Evolutionary conservation across 2,113 vertebrate species (phyloP).

Genomic region (Colinus virginianus): DNA sequence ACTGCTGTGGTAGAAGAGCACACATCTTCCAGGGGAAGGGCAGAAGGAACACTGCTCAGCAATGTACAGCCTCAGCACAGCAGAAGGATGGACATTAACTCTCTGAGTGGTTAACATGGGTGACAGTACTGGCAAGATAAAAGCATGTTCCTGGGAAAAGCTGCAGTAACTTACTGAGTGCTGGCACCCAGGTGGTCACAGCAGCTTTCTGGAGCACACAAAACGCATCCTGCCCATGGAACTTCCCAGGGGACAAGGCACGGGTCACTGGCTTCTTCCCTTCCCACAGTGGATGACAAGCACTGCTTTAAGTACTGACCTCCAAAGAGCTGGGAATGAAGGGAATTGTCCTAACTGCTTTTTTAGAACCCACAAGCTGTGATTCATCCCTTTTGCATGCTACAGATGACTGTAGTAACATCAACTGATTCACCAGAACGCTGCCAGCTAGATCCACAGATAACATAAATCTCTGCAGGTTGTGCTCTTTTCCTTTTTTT

Average conservation of each 20-base stretch:
- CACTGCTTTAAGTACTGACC: background rate
- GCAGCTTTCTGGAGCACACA: background rate
- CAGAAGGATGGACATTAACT: background rate
- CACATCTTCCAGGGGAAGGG: rapidly evolving
- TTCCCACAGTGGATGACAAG: rapidly evolving
- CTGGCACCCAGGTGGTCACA: background rate
- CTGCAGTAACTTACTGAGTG: rapidly evolving
- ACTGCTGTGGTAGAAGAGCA: rapidly evolving
- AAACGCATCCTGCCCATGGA: background rate
- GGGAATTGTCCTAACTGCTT: background rate
- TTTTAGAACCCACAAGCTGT: background rate
- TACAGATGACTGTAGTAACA: background rate
- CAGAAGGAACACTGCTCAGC: background rate
- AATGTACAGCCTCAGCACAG: background rate
- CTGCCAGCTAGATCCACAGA: background rate
- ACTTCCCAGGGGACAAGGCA: background rate
- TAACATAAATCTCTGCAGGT: background rate
- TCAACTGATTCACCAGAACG: background rate
- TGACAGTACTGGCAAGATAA: background rate
- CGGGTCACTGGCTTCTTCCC: background rate
- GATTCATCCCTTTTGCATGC: background rate
- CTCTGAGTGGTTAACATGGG: background rate
- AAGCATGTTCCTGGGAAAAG: background rate
- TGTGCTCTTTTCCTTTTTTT: background rate
- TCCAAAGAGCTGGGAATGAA: background rate